phyloP scores from a whole-genome alignment of 2,797 vertebrate genomes.

The Masticophis lateralis region DNA sequence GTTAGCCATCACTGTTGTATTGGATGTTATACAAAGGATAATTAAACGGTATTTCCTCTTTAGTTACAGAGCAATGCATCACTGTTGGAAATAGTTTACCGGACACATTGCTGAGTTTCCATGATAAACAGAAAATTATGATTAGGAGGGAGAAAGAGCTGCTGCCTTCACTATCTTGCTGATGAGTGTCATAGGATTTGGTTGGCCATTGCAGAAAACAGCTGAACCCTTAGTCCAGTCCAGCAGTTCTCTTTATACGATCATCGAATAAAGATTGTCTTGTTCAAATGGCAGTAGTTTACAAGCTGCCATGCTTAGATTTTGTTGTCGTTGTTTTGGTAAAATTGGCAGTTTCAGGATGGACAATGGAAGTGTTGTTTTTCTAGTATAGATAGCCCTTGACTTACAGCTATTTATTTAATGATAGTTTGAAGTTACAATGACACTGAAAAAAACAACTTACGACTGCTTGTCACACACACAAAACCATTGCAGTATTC shows the following conservation, averaged over 20 bases:
- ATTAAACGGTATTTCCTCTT: conserved; percentile 68
- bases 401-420: too few species aligned
- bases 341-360: not conserved
- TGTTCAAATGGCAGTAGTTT: not conserved
- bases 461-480: too few species aligned
- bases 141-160: conserved; percentile 29
- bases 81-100: conserved; percentile 61
- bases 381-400: not conserved
- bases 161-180: not conserved
- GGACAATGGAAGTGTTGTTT: not conserved
- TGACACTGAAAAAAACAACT: too few species aligned
- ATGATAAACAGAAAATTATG: conserved; percentile 55
- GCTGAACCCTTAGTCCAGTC: not conserved
- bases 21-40: conserved; percentile 66
- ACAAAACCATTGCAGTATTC: not conserved
- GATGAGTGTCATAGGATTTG: not conserved
- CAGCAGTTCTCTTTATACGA: not conserved
- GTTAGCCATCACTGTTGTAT: conserved; percentile 41
- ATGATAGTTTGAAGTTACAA: too few species aligned
- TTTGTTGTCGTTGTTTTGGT: not conserved
- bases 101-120: conserved; percentile 58
- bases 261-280: not conserved
- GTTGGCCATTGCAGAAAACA: not conserved
- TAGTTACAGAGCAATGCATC: conserved; percentile 58
- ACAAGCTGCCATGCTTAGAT: not conserved